Evolutionary conservation across 1,140 invertebrate genomes (phyloP).

Genomic region (Ephestia elutella): DNA sequence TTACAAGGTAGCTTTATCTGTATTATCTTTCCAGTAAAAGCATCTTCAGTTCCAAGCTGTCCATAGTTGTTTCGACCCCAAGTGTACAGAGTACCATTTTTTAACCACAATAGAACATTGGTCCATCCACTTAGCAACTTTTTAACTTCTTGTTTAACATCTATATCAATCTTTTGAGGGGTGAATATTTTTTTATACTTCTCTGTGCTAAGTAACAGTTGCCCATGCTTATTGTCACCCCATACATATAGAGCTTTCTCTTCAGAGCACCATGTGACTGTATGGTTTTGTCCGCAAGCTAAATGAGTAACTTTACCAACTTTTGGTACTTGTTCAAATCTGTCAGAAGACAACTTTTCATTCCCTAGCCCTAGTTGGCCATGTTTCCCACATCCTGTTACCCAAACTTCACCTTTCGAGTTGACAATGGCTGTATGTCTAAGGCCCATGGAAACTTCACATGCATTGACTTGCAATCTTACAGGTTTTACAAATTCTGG

Average conservation of each 20-base stretch:
- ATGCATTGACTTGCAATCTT: conserved; percentile 62
- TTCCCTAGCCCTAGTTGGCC: conserved; percentile 79
- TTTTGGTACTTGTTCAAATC: conserved; percentile 76
- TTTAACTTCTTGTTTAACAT: conserved; percentile 65
- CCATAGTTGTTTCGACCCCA: conserved; percentile 91
- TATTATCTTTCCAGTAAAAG: conserved; percentile 41
- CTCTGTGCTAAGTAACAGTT: conserved; percentile 75
- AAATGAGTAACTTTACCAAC: conserved; percentile 74
- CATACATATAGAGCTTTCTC: conserved; percentile 78
- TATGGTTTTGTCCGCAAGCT: conserved; percentile 84
- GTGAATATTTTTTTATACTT: conserved; percentile 55
- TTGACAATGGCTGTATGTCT: conserved; percentile 82
- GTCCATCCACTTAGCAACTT: conserved; percentile 83
- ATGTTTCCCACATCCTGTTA: conserved; percentile 78
- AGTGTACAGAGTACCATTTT: conserved; percentile 76
- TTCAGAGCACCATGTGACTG: conserved; percentile 76
- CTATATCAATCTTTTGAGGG: conserved; percentile 73
- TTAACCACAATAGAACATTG: conserved; percentile 78
- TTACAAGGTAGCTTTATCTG: conserved; percentile 53
- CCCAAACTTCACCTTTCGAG: conserved; percentile 76
- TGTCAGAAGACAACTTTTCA: conserved; percentile 58
- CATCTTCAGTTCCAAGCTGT: conserved; percentile 76
- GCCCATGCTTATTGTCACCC: conserved; percentile 85
- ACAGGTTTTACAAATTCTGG: conserved; percentile 52
- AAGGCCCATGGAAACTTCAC: conserved; percentile 75